Evolutionary conservation across 2,888 invertebrate genomes (phyloP).

Genomic region (Chrysomela aeneicollis): DNA sequence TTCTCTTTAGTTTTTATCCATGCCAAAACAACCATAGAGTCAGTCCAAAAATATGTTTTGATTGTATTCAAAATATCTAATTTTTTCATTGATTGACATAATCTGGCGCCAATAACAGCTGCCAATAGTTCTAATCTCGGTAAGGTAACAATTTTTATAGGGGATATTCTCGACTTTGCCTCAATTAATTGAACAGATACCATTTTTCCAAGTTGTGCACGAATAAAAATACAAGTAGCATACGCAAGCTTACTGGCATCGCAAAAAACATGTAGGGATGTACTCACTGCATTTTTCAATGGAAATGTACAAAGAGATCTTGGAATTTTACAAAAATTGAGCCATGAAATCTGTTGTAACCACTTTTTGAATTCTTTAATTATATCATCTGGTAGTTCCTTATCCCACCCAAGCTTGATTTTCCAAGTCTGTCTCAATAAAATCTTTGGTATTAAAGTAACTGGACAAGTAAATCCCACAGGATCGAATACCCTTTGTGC

Average conservation of each 20-base stretch:
- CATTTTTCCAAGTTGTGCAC: constrained; percentile 8
- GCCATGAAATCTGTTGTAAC: constrained; percentile 19
- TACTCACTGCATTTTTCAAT: background rate
- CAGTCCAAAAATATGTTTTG: background rate
- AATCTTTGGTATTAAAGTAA: constrained; percentile 17
- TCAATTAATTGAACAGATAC: constrained; percentile 17
- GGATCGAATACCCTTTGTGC: constrained; percentile 29
- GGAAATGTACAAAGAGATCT: constrained; percentile 18
- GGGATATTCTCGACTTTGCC: constrained; percentile 21
- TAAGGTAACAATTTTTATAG: constrained; percentile 24
- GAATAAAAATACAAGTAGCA: constrained; percentile 1
- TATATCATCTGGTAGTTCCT: constrained; percentile 9
- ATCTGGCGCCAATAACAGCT: constrained; percentile 24
- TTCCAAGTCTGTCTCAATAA: constrained; percentile 28
- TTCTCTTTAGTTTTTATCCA: background rate
- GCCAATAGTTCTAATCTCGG: constrained; percentile 30
- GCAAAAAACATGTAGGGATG: constrained; percentile 28
- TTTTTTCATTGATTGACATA: constrained; percentile 13
- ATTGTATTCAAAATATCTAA: background rate
- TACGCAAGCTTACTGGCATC: constrained; percentile 15
- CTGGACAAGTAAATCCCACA: constrained; percentile 28
- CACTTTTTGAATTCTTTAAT: constrained; percentile 16
- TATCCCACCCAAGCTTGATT: constrained; percentile 25
- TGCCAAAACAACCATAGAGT: background rate
- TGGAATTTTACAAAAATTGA: constrained; percentile 22